Evolutionary conservation across 2,797 vertebrate species (phyloP), one percentile per base, ranked within the genome.

Genomic region (Crocidura indochinensis): DNA sequence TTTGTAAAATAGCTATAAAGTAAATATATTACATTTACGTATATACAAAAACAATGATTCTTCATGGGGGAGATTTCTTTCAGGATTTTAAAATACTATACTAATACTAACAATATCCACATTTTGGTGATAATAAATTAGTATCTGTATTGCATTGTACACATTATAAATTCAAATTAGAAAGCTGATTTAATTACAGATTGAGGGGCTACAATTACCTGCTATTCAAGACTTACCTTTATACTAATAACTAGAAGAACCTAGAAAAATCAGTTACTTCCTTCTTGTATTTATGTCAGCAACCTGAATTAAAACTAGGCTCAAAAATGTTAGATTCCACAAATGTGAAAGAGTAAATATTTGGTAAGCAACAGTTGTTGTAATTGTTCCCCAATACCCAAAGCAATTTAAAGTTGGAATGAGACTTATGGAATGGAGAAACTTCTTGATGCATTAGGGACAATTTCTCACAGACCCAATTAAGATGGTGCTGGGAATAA

Each of bases 341-440:
- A 87, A 84, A 85, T 71, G 15, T 38, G 20, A 5, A 93, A 90
- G 71, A 85, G 29, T 92, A 92, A 94, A 72, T 89, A 95, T 85
- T 94, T 93, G 10, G 69, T 83, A 90, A 74, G 26, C 47, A 81
- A 83, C 15, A 71, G 10, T 80, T 38, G 38, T 38, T 86, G 22
- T 93, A 90, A 96, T 81, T 95, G 71, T 87, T 86, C 91, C 94
- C 95, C 38, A 90, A 84, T 72, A 93, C 94, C 85, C 95, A 91
- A 90, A 94, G 69, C 94, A 96, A 95, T 95, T 96, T 95, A 95
- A 95, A 95, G 75, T 93, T 95, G 38, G 24, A 78, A n/a, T 62
- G 38, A 78, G 19, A 73, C 64, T 51, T 74, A 38, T 69, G 83
- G 47, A 44, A 77, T 64, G 19, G 12, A 82, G 46, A 90, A 84